Percentiles rank a stretch among this genome's conserved stretches.
Conservation (phyloP, 2,113 vertebrate genomes). For the Lophura nycthemera region DNA sequence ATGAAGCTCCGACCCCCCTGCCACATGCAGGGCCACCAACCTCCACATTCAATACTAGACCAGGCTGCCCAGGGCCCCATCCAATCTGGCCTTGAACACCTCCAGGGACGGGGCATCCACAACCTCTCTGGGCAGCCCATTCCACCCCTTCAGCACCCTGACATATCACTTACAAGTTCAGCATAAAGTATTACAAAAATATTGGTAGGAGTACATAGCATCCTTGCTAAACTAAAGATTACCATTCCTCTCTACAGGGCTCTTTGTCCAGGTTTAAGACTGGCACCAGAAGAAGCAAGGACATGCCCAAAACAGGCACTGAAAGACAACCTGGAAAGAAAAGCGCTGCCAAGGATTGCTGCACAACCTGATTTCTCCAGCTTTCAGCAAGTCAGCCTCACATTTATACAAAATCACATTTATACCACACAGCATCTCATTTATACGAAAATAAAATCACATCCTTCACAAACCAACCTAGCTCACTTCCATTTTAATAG, state of each 20-base stretch:
- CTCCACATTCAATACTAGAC: too few relatives aligned
- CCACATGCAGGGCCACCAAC: too few relatives aligned
- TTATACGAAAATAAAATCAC: neutral
- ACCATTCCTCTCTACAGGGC: neutral
- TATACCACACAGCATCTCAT: neutral
- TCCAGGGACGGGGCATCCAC: too few relatives aligned
- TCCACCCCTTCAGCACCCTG: neutral
- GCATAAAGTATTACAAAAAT: neutral
- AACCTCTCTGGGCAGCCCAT: too few relatives aligned
- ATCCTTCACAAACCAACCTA: neutral
- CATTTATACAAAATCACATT: too few relatives aligned
- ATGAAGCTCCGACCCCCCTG: too few relatives aligned
- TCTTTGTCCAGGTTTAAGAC: neutral
- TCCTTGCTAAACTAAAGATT: neutral
- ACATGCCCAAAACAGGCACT: neutral
- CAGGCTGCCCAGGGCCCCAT: too few relatives aligned
- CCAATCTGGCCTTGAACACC: too few relatives aligned
- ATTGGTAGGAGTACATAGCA: neutral
- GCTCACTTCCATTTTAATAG: neutral
- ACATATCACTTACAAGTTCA: neutral
- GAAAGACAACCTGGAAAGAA: rapidly evolving
- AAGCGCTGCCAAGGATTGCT: neutral
- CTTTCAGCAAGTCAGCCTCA: neutral
- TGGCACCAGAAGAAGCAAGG: neutral
- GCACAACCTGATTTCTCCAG: rapidly evolving